Base-by-base conservation (phyloP, 2,113 vertebrate genomes). In the Theristicus caerulescens region DNA sequence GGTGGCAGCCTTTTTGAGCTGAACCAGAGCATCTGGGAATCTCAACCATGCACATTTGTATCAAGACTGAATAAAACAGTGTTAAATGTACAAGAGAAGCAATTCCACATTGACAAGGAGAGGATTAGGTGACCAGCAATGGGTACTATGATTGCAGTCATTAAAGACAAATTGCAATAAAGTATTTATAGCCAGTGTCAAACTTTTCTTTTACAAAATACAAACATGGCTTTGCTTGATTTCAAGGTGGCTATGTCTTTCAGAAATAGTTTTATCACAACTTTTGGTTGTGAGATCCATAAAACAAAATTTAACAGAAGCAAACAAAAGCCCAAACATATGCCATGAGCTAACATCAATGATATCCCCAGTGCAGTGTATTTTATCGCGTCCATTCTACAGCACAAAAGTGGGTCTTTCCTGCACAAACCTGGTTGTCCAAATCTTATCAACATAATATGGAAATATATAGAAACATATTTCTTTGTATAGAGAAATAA, bases 331-430 rank as follows among this genome's bases (percentile, higher is more conserved):
- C 24, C 64, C 11, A 71, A 64, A 38, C 25, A 21, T 29, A 27
- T 13, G 13, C 29, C 40, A 52, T 21, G 52, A 71, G 29, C 10
- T 76, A 59, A 55, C 7, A 57, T 22, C n/a, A 64, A 1, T 24
- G 29, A 88, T 32, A 38, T 34, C 6, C 16, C 15, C 29, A 51
- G 12, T 20, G 47, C 27, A 22, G 29, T 21, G 18, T 16, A 73
- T 86, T 80, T 79, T 51, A 42, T 17, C 0, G 0, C 1, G 1
- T 44, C 25, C 31, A 51, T 70, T 82, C 36, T 71, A 57, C 22
- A 65, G 72, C 5, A 87, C 65, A 84, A 55, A 80, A 59, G 8
- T 11, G 11, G 4, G 31, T 64, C 32, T 31, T 79, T 83, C 61
- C 44, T 49, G 36, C 72, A 57, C 20, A 86, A 67, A 51, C 11